phyloP scores from a whole-genome alignment of 2,888 invertebrate species.

The Stramonita haemastoma region DNA sequence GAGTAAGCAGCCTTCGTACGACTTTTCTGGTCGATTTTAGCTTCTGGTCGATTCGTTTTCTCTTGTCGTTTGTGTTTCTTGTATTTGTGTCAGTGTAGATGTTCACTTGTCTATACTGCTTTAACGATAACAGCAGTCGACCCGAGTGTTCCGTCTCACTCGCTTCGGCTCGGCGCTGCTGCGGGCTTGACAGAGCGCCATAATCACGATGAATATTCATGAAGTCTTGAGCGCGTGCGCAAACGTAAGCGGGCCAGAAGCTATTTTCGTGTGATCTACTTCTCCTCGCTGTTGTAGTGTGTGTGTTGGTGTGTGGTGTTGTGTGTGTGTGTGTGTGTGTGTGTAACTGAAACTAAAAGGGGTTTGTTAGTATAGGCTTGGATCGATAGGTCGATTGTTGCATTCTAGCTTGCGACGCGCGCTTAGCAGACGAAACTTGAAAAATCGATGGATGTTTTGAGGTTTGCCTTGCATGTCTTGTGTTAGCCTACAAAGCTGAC shows the following conservation, averaged over 20 bases:
- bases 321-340: neutral
- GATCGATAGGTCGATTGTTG: neutral
- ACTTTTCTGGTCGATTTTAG: neutral
- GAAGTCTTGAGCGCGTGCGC: neutral
- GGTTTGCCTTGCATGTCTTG: too few relatives aligned
- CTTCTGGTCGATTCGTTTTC: neutral
- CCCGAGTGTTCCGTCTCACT: neutral
- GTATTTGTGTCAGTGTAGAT: neutral
- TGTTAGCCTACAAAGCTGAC: too few relatives aligned
- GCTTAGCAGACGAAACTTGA: neutral
- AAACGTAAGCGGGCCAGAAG: neutral
- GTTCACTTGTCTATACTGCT: neutral
- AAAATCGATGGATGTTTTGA: too few relatives aligned
- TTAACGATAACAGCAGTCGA: neutral
- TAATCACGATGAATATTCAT: constrained; percentile 28
- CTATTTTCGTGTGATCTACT: constrained; percentile 1
- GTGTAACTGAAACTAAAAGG: neutral
- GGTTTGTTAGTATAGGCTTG: neutral
- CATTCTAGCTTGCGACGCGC: neutral
- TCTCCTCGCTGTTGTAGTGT: neutral
- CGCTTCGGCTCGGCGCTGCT: neutral
- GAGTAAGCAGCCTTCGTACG: too few relatives aligned
- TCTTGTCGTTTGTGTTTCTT: neutral
- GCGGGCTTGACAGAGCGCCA: too few relatives aligned
- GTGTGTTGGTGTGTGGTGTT: neutral